phyloP scores from a whole-genome alignment of 2,797 vertebrate species.

The Pangasius djambal region DNA sequence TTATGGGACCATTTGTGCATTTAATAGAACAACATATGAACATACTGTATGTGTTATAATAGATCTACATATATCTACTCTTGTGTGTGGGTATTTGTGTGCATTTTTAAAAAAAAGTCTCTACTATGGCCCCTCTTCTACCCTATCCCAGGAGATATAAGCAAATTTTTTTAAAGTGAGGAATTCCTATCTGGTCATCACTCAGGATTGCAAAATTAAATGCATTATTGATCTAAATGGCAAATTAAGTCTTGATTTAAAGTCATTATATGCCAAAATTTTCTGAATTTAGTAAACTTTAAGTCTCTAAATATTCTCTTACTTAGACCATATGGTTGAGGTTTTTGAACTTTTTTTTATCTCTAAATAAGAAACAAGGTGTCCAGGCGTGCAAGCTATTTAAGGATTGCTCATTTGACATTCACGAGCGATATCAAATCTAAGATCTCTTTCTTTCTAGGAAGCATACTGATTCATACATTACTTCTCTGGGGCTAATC shows the following conservation, averaged over 20 bases:
- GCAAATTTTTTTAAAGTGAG: too few species aligned
- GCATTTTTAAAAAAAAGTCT: not conserved
- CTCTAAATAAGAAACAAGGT: not conserved
- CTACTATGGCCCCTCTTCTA: too few species aligned
- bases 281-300: not conserved
- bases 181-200: too few species aligned
- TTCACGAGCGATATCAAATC: not conserved
- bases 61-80: too few species aligned
- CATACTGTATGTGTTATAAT: too few species aligned
- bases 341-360: not conserved
- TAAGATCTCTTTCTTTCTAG: not conserved
- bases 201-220: too few species aligned
- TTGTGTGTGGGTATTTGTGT: too few species aligned
- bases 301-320: not conserved
- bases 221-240: not conserved
- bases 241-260: not conserved
- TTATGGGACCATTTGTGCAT: too few species aligned
- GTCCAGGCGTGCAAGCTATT: not conserved
- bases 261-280: not conserved
- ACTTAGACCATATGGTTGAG: not conserved
- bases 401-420: not conserved
- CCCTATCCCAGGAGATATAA: too few species aligned
- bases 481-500: not conserved
- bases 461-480: not conserved
- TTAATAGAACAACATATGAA: too few species aligned